phyloP scores from a whole-genome alignment of 2,113 vertebrate species.

The Atherinomorus stipes region DNA sequence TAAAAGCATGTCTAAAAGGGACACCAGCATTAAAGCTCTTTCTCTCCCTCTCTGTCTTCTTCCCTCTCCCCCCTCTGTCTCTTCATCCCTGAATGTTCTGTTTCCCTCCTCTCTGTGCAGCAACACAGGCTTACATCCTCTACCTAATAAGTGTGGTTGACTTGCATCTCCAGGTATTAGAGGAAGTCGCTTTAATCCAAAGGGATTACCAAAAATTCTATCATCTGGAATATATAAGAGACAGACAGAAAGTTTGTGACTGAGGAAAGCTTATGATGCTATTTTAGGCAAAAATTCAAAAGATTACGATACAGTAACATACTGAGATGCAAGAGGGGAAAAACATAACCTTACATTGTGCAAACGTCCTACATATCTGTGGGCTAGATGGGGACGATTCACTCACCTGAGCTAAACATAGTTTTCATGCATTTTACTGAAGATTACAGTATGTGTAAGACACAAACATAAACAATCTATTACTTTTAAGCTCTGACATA shows the following conservation, averaged over 20 bases:
- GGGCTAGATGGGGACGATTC: neutral
- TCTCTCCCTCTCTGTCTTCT: conserved; percentile 40
- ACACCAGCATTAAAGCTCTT: conserved; percentile 75
- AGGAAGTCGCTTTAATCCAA: conserved; percentile 65
- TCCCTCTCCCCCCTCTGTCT: conserved; percentile 41
- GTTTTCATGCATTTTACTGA: neutral
- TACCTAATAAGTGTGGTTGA: conserved; percentile 66
- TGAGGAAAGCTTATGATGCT: conserved; percentile 59
- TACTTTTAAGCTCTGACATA: too few relatives aligned
- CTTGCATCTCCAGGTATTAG: conserved; percentile 65
- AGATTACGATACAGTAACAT: conserved; percentile 46
- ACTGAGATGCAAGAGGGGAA: neutral
- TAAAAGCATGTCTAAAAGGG: conserved; percentile 86
- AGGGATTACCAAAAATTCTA: conserved; percentile 71
- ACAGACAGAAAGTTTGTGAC: conserved; percentile 55
- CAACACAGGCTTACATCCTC: conserved; percentile 65
- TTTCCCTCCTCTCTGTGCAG: conserved; percentile 55
- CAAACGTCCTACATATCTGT: conserved; percentile 28
- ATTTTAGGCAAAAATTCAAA: conserved; percentile 52
- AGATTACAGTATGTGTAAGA: neutral
- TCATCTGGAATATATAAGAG: conserved; percentile 56
- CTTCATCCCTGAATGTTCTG: conserved; percentile 32
- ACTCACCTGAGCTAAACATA: neutral
- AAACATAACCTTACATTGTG: conserved; percentile 23
- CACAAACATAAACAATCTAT: neutral